Evolutionary conservation across 2,888 invertebrate genomes (phyloP), one percentile per base, ranked within the genome.

Genomic region (Sympetrum striolatum): DNA sequence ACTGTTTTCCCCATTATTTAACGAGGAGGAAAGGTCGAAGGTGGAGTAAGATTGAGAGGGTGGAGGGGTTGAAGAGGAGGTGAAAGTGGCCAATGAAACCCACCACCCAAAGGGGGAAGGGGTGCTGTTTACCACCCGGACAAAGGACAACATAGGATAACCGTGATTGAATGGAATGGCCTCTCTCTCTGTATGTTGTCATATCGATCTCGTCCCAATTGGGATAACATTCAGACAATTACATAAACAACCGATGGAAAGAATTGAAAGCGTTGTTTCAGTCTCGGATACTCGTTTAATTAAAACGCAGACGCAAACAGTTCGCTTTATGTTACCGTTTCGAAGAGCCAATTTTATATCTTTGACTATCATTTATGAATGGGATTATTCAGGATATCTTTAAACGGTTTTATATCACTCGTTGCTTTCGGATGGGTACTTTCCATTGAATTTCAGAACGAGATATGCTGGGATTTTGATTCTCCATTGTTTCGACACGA

Each of bases 81-180:
- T 39, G 80, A 80, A 80, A 22, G 4, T 80, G 80, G 37, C 37
- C 80, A 80, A 80, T 80, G 80, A 12, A 80, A 37, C 35, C 80
- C 37, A 44, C 12, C 31, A 2, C 37, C 80, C 15, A 80, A 58
- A 37, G 58, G 37, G n/a, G 18, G 53, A 18, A 37, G 37, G 35
- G 22, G 15, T 2, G 6, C 1, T 64, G 64, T 86, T 86, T 64
- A n/a, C 48, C 60, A 31, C 35, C 22, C 58, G 35, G 35, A 58
- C 18, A n/a, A 82, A 82, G 60, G 86, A 86, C 86, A 86, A 86
- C 86, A 82, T 53, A 39, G 86, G 60, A 37, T 64, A n/a, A n/a
- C 22, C 37, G 37, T 64, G 64, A 86, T 86, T 60, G 22, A 86
- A 86, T 86, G 58, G 64, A 86, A 60, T 18, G 22, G 2, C 60